Conservation (phyloP, 2,888 invertebrate genomes). For the Aspidapion aeneum region DNA sequence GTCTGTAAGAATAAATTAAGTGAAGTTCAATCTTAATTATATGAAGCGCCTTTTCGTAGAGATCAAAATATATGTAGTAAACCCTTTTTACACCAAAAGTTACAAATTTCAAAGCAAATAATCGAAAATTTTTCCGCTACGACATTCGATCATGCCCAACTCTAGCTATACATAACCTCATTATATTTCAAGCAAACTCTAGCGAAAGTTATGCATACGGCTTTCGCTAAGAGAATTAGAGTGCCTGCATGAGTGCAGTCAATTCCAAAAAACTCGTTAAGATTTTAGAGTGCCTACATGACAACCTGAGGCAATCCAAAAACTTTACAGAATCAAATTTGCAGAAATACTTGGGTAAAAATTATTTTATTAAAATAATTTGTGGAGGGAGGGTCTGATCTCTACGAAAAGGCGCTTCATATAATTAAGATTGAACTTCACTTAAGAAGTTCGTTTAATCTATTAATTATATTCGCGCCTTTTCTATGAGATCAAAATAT, state of each 20-base stretch:
- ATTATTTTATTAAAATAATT: not conserved
- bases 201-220: not conserved
- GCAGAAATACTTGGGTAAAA: not conserved
- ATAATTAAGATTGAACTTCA: slow-evolving; percentile 22
- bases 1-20: too few relatives aligned
- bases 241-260: too few relatives aligned
- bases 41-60: not conserved
- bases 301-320: not conserved
- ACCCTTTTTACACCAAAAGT: not conserved
- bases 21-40: not conserved
- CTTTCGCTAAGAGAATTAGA: not conserved
- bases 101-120: not conserved
- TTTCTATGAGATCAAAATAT: slow-evolving; percentile 10
- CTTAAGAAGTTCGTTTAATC: slow-evolving; percentile 21
- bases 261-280: too few relatives aligned
- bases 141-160: not conserved
- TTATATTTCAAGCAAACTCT: not conserved
- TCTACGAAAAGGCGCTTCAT: slow-evolving; percentile 14
- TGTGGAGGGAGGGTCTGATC: slow-evolving; percentile 3
- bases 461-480: slow-evolving; percentile 20
- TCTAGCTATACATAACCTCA: not conserved
- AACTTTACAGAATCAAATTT: not conserved
- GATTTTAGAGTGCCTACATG: not conserved
- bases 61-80: not conserved
- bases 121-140: not conserved